Evolutionary conservation across 2,113 vertebrate genomes (phyloP).

Genomic region (Cololabis saira): DNA sequence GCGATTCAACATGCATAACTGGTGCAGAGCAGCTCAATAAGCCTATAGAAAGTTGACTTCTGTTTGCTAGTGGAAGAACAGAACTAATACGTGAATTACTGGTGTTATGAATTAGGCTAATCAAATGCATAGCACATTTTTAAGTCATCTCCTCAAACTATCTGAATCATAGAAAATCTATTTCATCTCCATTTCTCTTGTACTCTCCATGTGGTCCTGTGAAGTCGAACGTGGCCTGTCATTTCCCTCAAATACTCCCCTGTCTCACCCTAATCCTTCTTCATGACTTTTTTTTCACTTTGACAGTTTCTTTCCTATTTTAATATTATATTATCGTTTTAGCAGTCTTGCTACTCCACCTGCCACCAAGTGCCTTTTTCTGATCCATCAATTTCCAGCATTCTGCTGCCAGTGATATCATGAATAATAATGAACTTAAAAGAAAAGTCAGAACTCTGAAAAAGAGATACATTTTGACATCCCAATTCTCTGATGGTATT

Average conservation of each 20-base stretch:
- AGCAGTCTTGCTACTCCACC: conserved; percentile 34
- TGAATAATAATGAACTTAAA: conserved; percentile 46
- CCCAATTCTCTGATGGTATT: conserved; percentile 26
- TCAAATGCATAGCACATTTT: conserved; percentile 62
- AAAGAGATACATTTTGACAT: conserved; percentile 37
- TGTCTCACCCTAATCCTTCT: conserved; percentile 39
- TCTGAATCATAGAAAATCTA: conserved; percentile 50
- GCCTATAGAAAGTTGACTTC: conserved; percentile 19
- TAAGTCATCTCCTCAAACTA: conserved; percentile 38
- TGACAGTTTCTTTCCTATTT: conserved; percentile 58
- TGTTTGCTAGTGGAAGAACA: neutral
- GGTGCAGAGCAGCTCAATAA: conserved; percentile 49
- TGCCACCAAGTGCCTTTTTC: conserved; percentile 44
- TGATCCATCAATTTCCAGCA: conserved; percentile 61
- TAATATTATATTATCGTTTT: conserved; percentile 53
- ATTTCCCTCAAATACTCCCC: conserved; percentile 16
- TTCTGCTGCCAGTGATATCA: conserved; percentile 29
- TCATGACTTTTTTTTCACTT: conserved; percentile 52
- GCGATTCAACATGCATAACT: conserved; percentile 41
- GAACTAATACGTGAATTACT: conserved; percentile 45
- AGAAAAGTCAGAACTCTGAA: conserved; percentile 12
- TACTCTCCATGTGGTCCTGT: conserved; percentile 44
- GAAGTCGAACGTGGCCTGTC: conserved; percentile 43
- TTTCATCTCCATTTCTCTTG: conserved; percentile 55
- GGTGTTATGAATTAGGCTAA: conserved; percentile 60